These are phyloP conservation scores for Eupithecia pulchellata DNA, from an alignment of 2,888 invertebrate genomes.

Conservation along the genomic window DNA sequence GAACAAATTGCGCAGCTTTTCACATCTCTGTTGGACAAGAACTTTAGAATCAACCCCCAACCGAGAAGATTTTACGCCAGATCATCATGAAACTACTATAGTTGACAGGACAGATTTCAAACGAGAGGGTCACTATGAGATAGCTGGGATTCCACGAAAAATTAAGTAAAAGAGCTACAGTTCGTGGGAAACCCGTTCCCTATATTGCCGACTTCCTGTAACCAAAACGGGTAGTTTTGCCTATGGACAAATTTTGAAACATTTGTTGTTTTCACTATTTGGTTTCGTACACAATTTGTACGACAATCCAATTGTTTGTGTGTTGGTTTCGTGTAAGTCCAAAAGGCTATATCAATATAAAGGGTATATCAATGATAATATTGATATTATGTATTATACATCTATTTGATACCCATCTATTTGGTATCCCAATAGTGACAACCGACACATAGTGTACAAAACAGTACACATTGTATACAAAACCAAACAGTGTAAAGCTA, in stretches of 20 bases:
- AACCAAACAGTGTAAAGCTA: too few species aligned
- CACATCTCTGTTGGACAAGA: neutral
- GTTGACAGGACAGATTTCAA: constrained; percentile 10
- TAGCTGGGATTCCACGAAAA: neutral
- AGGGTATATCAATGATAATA: too few species aligned
- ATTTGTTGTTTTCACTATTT: too few species aligned
- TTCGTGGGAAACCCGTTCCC: neutral
- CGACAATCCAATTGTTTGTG: too few species aligned
- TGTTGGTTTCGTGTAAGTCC: too few species aligned
- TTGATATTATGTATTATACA: too few species aligned
- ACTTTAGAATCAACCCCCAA: constrained; percentile 15
- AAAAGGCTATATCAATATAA: too few species aligned
- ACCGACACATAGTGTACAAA: too few species aligned
- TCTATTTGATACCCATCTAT: too few species aligned
- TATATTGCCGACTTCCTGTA: neutral
- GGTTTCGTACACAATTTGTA: too few species aligned
- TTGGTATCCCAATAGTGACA: too few species aligned
- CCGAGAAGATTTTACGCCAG: constrained; percentile 11
- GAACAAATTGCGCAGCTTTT: neutral
- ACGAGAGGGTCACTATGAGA: neutral
- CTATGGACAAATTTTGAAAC: neutral
- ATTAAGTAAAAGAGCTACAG: neutral
- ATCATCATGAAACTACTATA: constrained; percentile 22
- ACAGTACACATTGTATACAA: neutral
- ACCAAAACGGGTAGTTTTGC: neutral